phyloP scores from a whole-genome alignment of 1,140 invertebrate genomes.

The Oryctes rhinoceros region DNA sequence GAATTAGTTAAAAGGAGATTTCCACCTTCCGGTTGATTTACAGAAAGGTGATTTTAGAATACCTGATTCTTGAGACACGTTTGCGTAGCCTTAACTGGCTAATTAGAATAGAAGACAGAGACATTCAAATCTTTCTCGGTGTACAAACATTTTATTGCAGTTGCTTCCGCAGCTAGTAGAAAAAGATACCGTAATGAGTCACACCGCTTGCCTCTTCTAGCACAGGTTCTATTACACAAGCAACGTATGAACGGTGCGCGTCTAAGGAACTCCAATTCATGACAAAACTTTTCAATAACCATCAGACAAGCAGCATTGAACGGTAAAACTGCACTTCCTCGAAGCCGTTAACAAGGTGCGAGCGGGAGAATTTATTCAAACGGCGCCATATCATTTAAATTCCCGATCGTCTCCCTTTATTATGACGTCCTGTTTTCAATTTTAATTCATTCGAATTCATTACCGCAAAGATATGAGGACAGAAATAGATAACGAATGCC shows the following conservation, averaged over 20 bases:
- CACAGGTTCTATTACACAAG: constrained; percentile 7
- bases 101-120: too few relatives aligned
- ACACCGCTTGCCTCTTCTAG: constrained; percentile 8
- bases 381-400: constrained; percentile 35
- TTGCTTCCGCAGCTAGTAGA: constrained; percentile 1
- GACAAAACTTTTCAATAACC: constrained; percentile 27
- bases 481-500: constrained; percentile 24
- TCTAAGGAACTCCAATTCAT: constrained; percentile 6
- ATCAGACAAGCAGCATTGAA: background rate
- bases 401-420: constrained; percentile 26
- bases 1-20: too few relatives aligned
- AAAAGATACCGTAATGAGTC: constrained; percentile 20
- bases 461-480: constrained; percentile 27
- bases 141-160: background rate
- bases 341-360: constrained; percentile 31
- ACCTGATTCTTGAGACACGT: too few relatives aligned
- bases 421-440: constrained; percentile 33
- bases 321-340: constrained; percentile 29
- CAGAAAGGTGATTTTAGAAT: too few relatives aligned
- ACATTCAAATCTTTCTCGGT: too few relatives aligned
- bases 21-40: too few relatives aligned
- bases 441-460: constrained; percentile 32
- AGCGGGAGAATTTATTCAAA: constrained; percentile 29
- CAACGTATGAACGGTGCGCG: background rate
- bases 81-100: too few relatives aligned